Evolutionary conservation across 2,888 invertebrate species (phyloP), one percentile per base, ranked within the genome.

Genomic region (Melinaea marsaeus): DNA sequence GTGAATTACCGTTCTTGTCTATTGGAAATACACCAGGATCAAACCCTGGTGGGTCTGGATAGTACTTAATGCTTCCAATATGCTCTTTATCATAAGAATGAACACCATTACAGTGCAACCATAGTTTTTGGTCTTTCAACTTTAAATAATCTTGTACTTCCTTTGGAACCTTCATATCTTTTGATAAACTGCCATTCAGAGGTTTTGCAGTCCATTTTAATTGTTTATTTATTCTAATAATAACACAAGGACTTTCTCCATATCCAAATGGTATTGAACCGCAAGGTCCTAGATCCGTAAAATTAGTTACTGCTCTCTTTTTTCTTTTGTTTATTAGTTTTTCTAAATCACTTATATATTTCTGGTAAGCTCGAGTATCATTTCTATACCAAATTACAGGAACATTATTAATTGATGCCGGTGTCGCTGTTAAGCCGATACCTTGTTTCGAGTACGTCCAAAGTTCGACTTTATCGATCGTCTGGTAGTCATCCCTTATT

Each of bases 11-110:
- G 13, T 71, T 66, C 62, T 73, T 72, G 33, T 74, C 70, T 6
- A 85, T 63, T 4, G 90, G 86, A 61, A 83, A 88, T 34, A 73
- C 47, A 3, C 68, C 67, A 0, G 86, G 79, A 55, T 87, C 85
- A 60, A 84, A 78, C 5, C 89, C 90, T 1, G 90, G 90, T 0
- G 90, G 90, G 64, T 89, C 69, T 0, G 90, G 90, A 64, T 78
- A 83, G 63, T 90, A 90, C 32, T 72, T 77, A 65, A 90, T 81
- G 6, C 47, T 78, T 0, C 85, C 84, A 59, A 89, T 75, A 67
- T 90, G 89, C 60, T 89, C 87, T 37, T 78, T 81, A 70, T 89
- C 90, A 69, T 86, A 85, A 0, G 81, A 70, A 70, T 86, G 78
- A 37, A 73, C 78, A 0, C 90, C 90, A 3, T 69, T 71, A 67